These are phyloP conservation scores for Parnassius smintheus DNA, from an alignment of 2,888 invertebrate species.

Conservation along the genomic window DNA sequence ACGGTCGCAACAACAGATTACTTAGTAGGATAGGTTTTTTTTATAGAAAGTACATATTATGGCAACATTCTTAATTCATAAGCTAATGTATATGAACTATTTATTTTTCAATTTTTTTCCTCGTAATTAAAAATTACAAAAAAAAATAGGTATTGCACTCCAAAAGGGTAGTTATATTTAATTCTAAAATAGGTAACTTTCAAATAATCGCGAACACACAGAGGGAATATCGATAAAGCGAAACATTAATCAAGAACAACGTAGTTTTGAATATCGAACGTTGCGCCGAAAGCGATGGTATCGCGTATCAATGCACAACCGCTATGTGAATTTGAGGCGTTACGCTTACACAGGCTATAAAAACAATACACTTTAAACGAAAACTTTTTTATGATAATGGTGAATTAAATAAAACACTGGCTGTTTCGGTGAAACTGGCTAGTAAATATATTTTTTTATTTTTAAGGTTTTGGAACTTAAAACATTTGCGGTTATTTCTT, in stretches of 20 bases:
- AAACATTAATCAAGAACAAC: slow-evolving; percentile 69
- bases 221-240: slow-evolving; percentile 47
- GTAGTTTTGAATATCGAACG: slow-evolving; percentile 71
- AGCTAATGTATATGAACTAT: no score
- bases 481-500: no score
- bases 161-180: slow-evolving; percentile 5
- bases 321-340: slow-evolving; percentile 51
- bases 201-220: slow-evolving; percentile 37
- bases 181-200: slow-evolving; percentile 31
- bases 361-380: slow-evolving; percentile 30
- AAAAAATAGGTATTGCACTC: background rate
- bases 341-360: slow-evolving; percentile 30
- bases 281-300: slow-evolving; percentile 59
- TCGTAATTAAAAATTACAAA: background rate
- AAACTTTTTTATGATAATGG: slow-evolving; percentile 9
- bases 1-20: no score
- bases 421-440: background rate
- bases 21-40: no score
- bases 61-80: no score
- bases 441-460: background rate
- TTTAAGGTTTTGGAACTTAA: no score
- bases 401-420: slow-evolving; percentile 12
- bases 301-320: slow-evolving; percentile 57
- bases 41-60: no score
- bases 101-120: no score